A percentile compares a stretch with the other conserved stretches of the same genome.
Conservation (phyloP, 2,797 vertebrate genomes). For the Apodemus agrarius region DNA sequence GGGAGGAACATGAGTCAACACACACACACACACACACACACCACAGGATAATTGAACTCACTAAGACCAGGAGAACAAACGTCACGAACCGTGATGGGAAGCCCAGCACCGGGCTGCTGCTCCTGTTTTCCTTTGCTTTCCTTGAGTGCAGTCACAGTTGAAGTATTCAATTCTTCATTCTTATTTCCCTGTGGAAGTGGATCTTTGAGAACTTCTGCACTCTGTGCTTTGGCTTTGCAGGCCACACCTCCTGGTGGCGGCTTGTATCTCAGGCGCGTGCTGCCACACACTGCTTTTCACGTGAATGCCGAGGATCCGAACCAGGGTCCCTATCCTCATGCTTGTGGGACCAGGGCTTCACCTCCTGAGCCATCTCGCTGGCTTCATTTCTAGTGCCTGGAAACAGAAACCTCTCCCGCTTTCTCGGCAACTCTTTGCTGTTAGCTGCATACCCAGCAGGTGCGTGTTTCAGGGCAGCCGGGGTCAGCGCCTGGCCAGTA, state of each 20-base stretch:
- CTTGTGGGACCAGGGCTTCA: neutral
- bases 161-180: no score
- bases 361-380: neutral
- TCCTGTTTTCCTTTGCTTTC: neutral
- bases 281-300: neutral
- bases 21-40: neutral
- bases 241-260: neutral
- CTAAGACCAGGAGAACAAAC: neutral
- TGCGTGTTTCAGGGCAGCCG: neutral
- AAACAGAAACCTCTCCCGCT: neutral
- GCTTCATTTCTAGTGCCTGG: neutral
- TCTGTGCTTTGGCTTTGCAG: neutral
- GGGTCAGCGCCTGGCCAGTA: neutral
- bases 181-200: neutral
- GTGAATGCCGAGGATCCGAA: neutral
- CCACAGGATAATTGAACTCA: neutral
- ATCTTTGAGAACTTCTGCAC: neutral
- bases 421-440: fast-evolving
- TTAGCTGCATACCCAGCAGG: neutral
- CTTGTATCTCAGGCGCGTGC: neutral
- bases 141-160: neutral
- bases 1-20: neutral
- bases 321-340: neutral
- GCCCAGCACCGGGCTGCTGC: neutral
- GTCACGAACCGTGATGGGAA: neutral